Conservation (phyloP, 2,797 vertebrate species). For the Sciurus carolinensis region DNA sequence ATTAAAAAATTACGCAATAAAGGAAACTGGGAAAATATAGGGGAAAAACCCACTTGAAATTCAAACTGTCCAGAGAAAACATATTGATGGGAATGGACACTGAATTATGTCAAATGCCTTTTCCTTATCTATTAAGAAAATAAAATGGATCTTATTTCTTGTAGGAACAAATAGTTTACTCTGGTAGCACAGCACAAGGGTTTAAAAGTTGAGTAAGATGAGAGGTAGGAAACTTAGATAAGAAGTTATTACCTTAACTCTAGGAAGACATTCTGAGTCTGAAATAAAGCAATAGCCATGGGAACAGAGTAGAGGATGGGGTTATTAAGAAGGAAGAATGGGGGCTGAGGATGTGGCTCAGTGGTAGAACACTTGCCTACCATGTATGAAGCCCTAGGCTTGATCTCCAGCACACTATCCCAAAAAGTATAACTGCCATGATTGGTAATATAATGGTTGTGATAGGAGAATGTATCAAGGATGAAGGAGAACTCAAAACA, state of each 20-base stretch:
- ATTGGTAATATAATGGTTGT: not conserved
- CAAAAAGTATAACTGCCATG: not conserved
- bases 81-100: not conserved
- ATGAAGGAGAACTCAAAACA: not conserved
- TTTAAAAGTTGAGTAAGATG: not conserved
- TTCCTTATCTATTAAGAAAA: not conserved
- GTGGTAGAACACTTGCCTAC: too few relatives aligned
- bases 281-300: not conserved
- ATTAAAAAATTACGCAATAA: not conserved
- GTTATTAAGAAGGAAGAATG: not conserved
- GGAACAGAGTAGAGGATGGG: not conserved
- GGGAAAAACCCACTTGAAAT: not conserved
- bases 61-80: not conserved
- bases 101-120: not conserved
- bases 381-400: too few relatives aligned
- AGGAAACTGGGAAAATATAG: not conserved
- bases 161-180: not conserved
- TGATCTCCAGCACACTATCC: too few relatives aligned
- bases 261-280: not conserved
- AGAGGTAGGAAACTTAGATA: not conserved
- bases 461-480: not conserved
- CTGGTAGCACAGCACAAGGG: not conserved
- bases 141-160: slow-evolving; percentile 4
- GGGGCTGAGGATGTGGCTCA: too few relatives aligned
- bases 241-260: not conserved